phyloP scores from a whole-genome alignment of 2,888 invertebrate genomes.

The Ophraella communa region DNA sequence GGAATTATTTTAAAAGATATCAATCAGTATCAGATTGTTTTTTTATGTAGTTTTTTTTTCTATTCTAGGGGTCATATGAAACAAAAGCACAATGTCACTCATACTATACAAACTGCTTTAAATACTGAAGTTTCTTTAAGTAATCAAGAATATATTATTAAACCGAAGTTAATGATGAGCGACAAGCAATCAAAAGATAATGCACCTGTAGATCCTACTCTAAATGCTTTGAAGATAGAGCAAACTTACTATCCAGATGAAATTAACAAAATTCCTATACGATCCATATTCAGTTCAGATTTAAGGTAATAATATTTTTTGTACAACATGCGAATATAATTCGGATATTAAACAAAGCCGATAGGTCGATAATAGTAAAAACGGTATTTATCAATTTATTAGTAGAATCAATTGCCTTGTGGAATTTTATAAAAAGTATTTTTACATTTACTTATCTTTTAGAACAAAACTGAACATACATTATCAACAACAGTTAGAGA shows the following conservation, averaged over 20 bases:
- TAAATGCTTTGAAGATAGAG: conserved; percentile 13
- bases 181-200: conserved; percentile 23
- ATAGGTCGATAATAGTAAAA: too few species aligned
- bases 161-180: conserved; percentile 49
- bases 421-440: too few species aligned
- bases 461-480: too few species aligned
- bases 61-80: conserved; percentile 61
- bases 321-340: too few species aligned
- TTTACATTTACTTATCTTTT: too few species aligned
- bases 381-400: too few species aligned
- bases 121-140: conserved; percentile 56
- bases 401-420: too few species aligned
- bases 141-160: conserved; percentile 63
- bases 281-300: conserved; percentile 68
- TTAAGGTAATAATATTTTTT: conserved; percentile 22
- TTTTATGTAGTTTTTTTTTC: neutral
- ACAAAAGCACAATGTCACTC: conserved; percentile 60
- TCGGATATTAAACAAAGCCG: too few species aligned
- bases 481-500: too few species aligned
- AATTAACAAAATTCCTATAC: conserved; percentile 68
- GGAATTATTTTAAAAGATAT: too few species aligned
- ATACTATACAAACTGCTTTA: conserved; percentile 59
- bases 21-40: too few species aligned
- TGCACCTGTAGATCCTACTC: conserved; percentile 17
- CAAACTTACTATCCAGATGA: conserved; percentile 65